Evolutionary conservation across 2,888 invertebrate species (phyloP), one percentile per base, ranked within the genome.

Genomic region (Ochropleura leucogaster): DNA sequence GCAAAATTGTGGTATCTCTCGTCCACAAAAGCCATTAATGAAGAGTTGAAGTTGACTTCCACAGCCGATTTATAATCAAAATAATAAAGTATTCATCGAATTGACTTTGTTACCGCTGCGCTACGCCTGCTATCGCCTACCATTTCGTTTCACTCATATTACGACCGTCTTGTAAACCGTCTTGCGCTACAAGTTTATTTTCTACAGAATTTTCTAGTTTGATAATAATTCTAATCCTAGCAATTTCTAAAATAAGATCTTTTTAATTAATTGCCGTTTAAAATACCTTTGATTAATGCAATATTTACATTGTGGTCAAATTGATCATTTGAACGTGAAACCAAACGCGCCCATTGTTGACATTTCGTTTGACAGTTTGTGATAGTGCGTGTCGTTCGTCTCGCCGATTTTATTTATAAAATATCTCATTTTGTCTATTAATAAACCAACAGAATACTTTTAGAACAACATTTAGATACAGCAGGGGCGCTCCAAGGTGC

Each of bases 351-450:
- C 6, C 4, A 20, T 72, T 84, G 82, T 82, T 82, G 82, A 80
- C 81, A 82, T 78, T 68, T 72, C 47, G 68, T 82, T 79, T 87
- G 88, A 85, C 87, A 88, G 84, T 62, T 79, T 75, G 80, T 82
- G 75, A 82, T 83, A 70, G 82, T 78, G 76, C 79, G 84, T 87
- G 87, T 88, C 81, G 85, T 60, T 83, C 79, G 80, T 80, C 68
- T 85, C 70, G 79, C 84, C 79, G 85, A 87, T 90, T 94, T 93
- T 95, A 95, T 95, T 94, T 94, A 91, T 95, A 95, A 94, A 94
- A 92, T 92, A 90, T 90, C 90, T 89, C 90, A 90, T 90, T 87
- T 92, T 92, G 89, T 92, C 95, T 96, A 95, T 91, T 93, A 94
- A 95, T 95, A 96, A 93, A 94, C 92, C 86, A 85, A 85, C 87